Evolutionary conservation across 35 echinoderm and acorn worm genomes (phyloP).

Genomic region (Nesometra sesokonis): DNA sequence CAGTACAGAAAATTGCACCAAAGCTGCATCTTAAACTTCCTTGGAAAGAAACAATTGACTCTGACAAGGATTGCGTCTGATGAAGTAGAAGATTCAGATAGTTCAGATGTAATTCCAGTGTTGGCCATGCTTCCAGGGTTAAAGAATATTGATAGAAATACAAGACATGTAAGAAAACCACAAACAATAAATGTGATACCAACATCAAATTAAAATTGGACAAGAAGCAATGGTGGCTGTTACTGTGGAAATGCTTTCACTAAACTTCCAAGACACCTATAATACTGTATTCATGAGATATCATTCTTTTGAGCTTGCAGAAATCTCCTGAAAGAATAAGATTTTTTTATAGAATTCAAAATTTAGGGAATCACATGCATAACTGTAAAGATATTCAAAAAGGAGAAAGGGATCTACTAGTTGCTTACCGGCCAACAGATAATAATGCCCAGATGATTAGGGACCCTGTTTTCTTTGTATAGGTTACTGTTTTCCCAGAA

Average conservation of each 20-base stretch:
- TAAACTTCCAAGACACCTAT: slow-evolving; percentile 5
- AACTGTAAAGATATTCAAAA: background rate
- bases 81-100: background rate
- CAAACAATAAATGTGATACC: background rate
- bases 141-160: background rate
- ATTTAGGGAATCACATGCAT: slow-evolving; percentile 15
- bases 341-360: background rate
- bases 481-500: background rate
- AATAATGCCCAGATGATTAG: background rate
- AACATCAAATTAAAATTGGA: background rate
- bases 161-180: background rate
- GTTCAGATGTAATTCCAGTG: background rate
- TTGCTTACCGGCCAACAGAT: background rate
- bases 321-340: background rate
- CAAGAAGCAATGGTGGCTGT: background rate
- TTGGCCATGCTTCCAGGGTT: background rate
- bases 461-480: background rate
- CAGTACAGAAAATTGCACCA: too few relatives aligned
- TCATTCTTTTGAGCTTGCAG: background rate
- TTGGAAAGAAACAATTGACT: too few relatives aligned
- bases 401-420: background rate
- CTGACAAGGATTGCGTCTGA: background rate
- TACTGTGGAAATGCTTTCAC: background rate
- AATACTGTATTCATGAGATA: background rate
- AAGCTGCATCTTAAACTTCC: too few relatives aligned